phyloP scores from a whole-genome alignment of 1,140 invertebrate genomes.

The Leucophenga varia region DNA sequence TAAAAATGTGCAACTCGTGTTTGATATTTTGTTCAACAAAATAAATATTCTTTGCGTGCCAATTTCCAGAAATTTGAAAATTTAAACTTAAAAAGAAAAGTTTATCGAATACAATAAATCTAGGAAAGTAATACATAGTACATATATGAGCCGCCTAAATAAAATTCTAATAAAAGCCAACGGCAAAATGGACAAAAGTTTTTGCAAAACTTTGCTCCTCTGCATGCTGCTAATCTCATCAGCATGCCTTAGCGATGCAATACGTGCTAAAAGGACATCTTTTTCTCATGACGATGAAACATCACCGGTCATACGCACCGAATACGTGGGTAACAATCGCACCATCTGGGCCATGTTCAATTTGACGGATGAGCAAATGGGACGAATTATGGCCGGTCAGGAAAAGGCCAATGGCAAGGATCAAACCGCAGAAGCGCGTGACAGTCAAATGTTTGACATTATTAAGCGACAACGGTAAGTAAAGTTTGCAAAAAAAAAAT shows the following conservation, averaged over 20 bases:
- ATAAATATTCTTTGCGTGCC: no score
- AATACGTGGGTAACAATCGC: constrained; percentile 42
- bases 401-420: constrained; percentile 26
- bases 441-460: constrained; percentile 16
- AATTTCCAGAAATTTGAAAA: no score
- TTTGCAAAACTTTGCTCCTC: no score
- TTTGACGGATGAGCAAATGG: constrained; percentile 40
- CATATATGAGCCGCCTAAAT: no score
- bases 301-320: constrained; percentile 39
- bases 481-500: no score
- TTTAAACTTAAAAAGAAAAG: not conserved
- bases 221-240: constrained; percentile 17
- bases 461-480: constrained; percentile 31
- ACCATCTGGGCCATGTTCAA: constrained; percentile 43
- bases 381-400: constrained; percentile 28
- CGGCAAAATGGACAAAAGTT: no score
- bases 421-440: constrained; percentile 12
- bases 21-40: no score
- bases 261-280: constrained; percentile 28
- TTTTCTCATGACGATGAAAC: constrained; percentile 28
- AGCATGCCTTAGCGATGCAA: constrained; percentile 14
- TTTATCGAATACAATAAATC: constrained; percentile 1
- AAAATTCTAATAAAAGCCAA: no score
- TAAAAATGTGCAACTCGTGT: no score
- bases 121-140: no score